Conservation (phyloP, 1,140 invertebrate genomes). For the Heliothis subflexa region DNA sequence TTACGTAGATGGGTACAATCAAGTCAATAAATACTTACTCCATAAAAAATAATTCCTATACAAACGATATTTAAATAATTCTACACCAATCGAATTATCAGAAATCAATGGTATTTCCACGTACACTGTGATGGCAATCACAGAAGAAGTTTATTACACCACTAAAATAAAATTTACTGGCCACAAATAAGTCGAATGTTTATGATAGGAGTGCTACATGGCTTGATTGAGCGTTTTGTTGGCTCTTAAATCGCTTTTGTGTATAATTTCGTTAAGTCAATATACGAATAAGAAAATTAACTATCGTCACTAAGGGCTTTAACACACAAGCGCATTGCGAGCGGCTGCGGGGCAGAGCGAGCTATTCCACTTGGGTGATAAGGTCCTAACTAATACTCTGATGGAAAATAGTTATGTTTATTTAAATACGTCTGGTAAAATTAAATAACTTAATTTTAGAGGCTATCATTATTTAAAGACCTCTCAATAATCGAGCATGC, state of each 20-base stretch:
- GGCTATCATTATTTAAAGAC: not conserved
- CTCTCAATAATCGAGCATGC: too few relatives aligned
- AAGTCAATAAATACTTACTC: not conserved
- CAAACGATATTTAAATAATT: constrained; percentile 14
- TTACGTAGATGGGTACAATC: too few relatives aligned
- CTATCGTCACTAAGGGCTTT: too few relatives aligned
- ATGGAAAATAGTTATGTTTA: too few relatives aligned
- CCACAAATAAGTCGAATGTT: constrained; percentile 40
- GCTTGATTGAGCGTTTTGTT: constrained; percentile 42
- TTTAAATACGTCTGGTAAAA: too few relatives aligned
- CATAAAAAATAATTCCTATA: constrained; percentile 27
- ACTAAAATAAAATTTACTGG: constrained; percentile 47
- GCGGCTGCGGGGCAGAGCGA: too few relatives aligned
- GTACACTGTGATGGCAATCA: constrained; percentile 20
- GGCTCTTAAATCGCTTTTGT: constrained; percentile 30
- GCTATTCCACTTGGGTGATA: too few relatives aligned
- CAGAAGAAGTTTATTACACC: constrained; percentile 35
- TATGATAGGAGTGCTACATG: constrained; percentile 29
- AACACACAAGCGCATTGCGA: too few relatives aligned
- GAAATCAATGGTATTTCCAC: constrained; percentile 15
- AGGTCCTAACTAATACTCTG: too few relatives aligned
- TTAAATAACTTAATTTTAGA: too few relatives aligned
- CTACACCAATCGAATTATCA: constrained; percentile 13
- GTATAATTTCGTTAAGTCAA: constrained; percentile 17
- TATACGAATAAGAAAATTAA: constrained; percentile 16